Base-by-base conservation (phyloP, 2,888 invertebrate species). In the Boloria euphrosyne region DNA sequence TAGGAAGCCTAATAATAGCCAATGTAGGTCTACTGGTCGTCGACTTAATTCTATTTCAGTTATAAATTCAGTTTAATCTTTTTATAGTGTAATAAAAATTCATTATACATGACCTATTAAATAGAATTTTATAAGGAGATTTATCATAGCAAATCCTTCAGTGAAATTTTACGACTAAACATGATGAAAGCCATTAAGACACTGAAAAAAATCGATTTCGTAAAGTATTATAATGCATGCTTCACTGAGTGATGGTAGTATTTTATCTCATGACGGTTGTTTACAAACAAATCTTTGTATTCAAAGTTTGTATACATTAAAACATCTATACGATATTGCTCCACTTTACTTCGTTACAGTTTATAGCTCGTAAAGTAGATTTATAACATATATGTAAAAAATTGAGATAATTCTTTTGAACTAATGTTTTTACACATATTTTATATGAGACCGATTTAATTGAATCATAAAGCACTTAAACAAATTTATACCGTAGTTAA, bases 1-100 rank as follows among this genome's bases (percentile, higher is more conserved):
- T 78, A 77, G 79, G 81, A 81, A 81, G 80, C 57, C 80, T 79
- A 78, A 79, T 76, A 84, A 83, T 82, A 82, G 78, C 77, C 75
- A 79, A 65, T 80, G 78, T 82, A 83, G 78, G 80, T 83, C 77
- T 72, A 69, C 70, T 75, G 71, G 71, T 67, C 68, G 70, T 73
- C 69, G 73, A 71, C 73, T 62, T 72, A 70, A 67, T 59, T 69
- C 72, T 74, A 73, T 74, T 69, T 76, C 71, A 74, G 71, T 74
- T 73, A 68, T 69, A 70, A 70, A 69, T 78, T 75, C 73, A 71
- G 66, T 62, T 66, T 71, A 71, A 64, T 66, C 61, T 63, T 67
- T 80, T 80, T 77, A 77, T 74, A 73, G 67, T 62, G 60, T 71
- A 71, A 73, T 81, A 78, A 80, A 80, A 75, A 69, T 71, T 67